phyloP scores from a whole-genome alignment of 1,140 invertebrate genomes.

The Drosophila mojavensis region DNA sequence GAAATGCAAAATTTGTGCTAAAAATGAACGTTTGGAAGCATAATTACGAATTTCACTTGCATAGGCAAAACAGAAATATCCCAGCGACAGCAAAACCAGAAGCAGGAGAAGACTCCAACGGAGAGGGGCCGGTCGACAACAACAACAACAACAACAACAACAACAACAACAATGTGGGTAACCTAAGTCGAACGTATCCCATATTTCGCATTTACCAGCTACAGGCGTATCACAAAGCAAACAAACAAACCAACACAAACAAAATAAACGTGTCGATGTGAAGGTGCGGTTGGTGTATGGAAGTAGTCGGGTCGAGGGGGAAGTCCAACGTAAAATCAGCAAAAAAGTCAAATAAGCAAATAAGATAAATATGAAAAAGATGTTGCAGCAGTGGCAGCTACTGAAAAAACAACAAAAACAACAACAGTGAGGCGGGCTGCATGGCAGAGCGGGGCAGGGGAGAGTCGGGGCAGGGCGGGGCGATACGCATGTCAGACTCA shows the following conservation, averaged over 20 bases:
- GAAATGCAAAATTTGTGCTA: constrained; percentile 47
- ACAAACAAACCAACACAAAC: constrained; percentile 34
- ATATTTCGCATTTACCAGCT: constrained; percentile 28
- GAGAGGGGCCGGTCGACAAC: background rate
- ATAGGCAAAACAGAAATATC: constrained; percentile 33
- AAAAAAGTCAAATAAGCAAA: constrained; percentile 27
- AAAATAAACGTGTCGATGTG: constrained; percentile 35
- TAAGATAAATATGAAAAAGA: background rate
- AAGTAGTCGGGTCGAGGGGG: background rate
- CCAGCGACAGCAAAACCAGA: constrained; percentile 8
- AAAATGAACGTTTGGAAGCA: constrained; percentile 27
- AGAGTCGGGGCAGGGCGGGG: background rate
- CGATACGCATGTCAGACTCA: constrained; percentile 20
- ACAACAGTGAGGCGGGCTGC: constrained; percentile 30
- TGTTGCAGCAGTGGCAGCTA: background rate
- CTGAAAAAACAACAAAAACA: constrained; percentile 41
- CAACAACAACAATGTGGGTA: constrained; percentile 30
- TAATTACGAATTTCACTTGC: constrained; percentile 51
- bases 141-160: constrained; percentile 2
- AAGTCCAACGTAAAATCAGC: constrained; percentile 4
- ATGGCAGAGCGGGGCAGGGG: background rate
- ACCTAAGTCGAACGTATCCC: constrained; percentile 33
- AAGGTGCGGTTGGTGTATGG: background rate
- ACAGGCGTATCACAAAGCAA: constrained; percentile 31
- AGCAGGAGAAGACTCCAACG: background rate